These are phyloP conservation scores for Helogale parvula DNA, from an alignment of 2,113 vertebrate species.

Conservation along the genomic window DNA sequence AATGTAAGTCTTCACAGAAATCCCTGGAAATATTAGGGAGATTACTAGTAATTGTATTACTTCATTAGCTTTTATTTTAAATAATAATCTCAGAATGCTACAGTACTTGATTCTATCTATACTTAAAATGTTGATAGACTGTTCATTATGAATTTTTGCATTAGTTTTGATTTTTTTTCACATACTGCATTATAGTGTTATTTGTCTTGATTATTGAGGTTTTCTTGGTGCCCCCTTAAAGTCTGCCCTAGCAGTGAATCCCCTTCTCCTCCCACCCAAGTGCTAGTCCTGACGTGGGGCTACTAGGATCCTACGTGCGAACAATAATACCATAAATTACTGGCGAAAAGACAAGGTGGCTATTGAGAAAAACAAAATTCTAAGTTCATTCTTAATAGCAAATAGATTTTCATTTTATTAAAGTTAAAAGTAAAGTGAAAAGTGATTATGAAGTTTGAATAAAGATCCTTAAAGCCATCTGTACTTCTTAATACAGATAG, in stretches of 20 bases:
- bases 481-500: not conserved
- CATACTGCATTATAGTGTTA: not conserved
- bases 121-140: not conserved
- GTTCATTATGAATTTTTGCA: not conserved
- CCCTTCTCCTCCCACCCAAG: not conserved
- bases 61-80: constrained; percentile 39
- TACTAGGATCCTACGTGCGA: not conserved
- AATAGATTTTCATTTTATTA: not conserved
- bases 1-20: not conserved
- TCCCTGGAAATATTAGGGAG: not conserved
- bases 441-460: constrained; percentile 18
- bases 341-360: not conserved
- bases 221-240: not conserved
- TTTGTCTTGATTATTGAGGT: not conserved
- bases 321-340: not conserved
- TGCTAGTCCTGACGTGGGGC: not conserved
- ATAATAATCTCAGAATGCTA: not conserved
- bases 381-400: not conserved
- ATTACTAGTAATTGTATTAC: not conserved
- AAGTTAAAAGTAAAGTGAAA: not conserved
- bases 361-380: not conserved
- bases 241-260: not conserved
- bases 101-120: not conserved
- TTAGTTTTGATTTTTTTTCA: constrained; percentile 42
- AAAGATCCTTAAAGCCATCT: not conserved